Percentiles rank a stretch among this genome's conserved stretches.
Conservation (phyloP, 2,888 invertebrate species). For the Heliconius ethilla region DNA sequence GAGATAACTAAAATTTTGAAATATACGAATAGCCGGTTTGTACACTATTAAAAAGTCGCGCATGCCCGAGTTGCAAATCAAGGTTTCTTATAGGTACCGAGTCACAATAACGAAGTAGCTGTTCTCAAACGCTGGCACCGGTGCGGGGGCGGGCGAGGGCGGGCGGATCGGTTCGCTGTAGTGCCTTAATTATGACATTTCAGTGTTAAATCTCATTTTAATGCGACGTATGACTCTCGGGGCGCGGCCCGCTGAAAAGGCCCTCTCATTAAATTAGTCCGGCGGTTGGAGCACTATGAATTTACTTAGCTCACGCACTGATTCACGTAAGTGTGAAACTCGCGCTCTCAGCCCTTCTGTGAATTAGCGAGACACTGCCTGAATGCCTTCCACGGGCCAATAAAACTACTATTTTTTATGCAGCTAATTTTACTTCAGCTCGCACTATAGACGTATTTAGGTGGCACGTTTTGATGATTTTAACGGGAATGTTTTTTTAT, state of each 20-base stretch:
- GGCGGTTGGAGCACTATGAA: conserved; percentile 76
- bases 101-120: conserved; percentile 54
- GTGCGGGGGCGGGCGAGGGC: conserved; percentile 39
- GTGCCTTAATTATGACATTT: conserved; percentile 61
- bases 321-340: conserved; percentile 76
- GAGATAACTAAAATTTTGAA: conserved; percentile 14
- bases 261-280: conserved; percentile 79
- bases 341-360: conserved; percentile 66
- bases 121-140: conserved; percentile 49
- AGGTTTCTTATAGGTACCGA: conserved; percentile 47
- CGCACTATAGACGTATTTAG: conserved; percentile 44
- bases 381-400: conserved; percentile 73
- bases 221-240: conserved; percentile 55
- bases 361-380: conserved; percentile 64
- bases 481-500: conserved; percentile 33
- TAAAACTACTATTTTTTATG: conserved; percentile 60
- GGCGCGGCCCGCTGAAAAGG: conserved; percentile 61
- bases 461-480: conserved; percentile 41
- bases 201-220: conserved; percentile 61
- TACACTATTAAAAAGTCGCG: conserved; percentile 46
- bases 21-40: conserved; percentile 17
- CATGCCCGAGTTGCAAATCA: conserved; percentile 43
- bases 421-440: conserved; percentile 59
- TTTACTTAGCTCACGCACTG: conserved; percentile 70
- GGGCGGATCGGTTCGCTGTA: conserved; percentile 47